Evolutionary conservation across 2,888 invertebrate genomes (phyloP), one percentile per base, ranked within the genome.

Genomic region (Timandra comae): DNA sequence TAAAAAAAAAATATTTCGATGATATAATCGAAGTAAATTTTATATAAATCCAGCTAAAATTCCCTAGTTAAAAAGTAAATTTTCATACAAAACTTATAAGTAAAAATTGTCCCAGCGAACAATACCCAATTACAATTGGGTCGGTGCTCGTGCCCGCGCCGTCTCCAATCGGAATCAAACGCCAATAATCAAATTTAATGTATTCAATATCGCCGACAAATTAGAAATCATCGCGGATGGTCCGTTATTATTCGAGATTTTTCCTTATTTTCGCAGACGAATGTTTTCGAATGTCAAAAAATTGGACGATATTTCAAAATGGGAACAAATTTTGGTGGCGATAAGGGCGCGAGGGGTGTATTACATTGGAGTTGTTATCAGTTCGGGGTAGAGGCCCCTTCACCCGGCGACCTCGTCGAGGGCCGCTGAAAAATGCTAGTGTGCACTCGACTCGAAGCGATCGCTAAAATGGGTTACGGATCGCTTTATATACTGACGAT

Each of bases 291-390:
- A 68, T 54, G 62, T 67, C 69, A 72, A 73, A 60, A 76, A 70
- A 73, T 65, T 56, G 56, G 45, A 62, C 63, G 65, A 75, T 77
- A 76, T 76, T 78, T 75, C 74, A 70, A 64, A 68, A 57, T 49
- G 55, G 53, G 61, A 64, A 66, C 63, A 68, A 77, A 73, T 72
- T 76, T 65, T 51, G 36, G 29, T 29, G 33, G 52, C 64, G 75
- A 75, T 74, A 75, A 73, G 65, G 52, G 44, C 43, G 61, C 56
- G 57, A 57, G 65, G 56, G 43, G 63, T 62, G 67, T 72, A 69
- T 73, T 76, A 70, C 75, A 75, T 64, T 73, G 63, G 69, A 79
- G 72, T 78, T 77, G 69, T 65, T 79, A 78, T 79, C 78, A 74
- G 77, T 77, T 72, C 43, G 49, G 51, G 34, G 31, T n/a, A n/a